Percentiles rank a stretch among this genome's conserved stretches.
Conservation (phyloP, 1,140 invertebrate species). For the Anastatus disparis region DNA sequence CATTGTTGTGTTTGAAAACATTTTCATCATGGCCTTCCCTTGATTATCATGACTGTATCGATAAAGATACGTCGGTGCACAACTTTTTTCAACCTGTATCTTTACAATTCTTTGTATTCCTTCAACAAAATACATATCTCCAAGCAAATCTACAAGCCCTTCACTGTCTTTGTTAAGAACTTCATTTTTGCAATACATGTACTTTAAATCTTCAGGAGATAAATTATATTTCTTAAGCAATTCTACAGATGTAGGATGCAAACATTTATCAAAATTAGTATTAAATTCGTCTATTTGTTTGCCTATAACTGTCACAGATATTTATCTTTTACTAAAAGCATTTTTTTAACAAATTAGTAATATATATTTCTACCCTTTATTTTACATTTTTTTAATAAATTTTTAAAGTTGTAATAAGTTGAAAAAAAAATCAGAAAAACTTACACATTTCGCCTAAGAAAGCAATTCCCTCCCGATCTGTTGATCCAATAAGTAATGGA, state of each 20-base stretch:
- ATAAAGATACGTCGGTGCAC: conserved; percentile 64
- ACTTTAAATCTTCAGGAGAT: conserved; percentile 43
- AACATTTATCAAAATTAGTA: conserved; percentile 33
- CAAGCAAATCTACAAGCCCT: conserved; percentile 59
- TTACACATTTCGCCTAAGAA: no score
- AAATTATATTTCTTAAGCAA: conserved; percentile 32
- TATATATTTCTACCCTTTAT: no score
- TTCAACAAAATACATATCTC: conserved; percentile 63
- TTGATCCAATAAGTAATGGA: conserved; percentile 73
- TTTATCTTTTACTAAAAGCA: no score
- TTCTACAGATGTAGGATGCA: conserved; percentile 23
- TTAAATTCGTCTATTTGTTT: conserved; percentile 36
- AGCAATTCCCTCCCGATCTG: conserved; percentile 68
- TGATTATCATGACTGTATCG: conserved; percentile 62
- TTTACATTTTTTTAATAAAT: no score
- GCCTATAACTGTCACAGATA: no score
- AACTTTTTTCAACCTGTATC: conserved; percentile 52
- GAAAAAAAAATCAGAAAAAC: no score
- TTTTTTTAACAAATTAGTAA: no score
- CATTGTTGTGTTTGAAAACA: neutral
- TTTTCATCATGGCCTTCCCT: conserved; percentile 27
- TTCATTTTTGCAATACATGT: conserved; percentile 57
- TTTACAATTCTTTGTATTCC: conserved; percentile 60
- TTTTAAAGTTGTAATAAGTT: no score
- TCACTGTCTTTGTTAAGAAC: conserved; percentile 47